These are phyloP conservation scores for Bovichtus variegatus DNA, from an alignment of 2,797 vertebrate species.

Conservation along the genomic window DNA sequence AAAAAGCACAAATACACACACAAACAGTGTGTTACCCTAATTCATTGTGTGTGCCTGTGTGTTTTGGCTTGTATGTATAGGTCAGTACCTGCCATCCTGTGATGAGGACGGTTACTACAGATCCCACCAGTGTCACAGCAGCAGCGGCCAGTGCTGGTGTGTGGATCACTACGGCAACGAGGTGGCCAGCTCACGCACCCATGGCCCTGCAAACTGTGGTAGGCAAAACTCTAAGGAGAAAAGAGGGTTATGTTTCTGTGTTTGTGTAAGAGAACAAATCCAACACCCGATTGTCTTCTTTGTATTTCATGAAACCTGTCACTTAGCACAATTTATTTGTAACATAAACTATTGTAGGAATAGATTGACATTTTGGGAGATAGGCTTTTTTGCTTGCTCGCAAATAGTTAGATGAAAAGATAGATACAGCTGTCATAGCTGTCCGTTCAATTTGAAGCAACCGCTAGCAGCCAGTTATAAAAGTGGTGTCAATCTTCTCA, in stretches of 20 bases:
- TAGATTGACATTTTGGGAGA: background rate
- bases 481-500: background rate
- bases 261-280: conserved; percentile 2
- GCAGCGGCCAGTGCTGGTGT: conserved; percentile 94
- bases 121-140: conserved; percentile 90
- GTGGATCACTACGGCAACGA: conserved; percentile 93
- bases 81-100: conserved; percentile 91
- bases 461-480: background rate
- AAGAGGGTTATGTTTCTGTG: conserved; percentile 3
- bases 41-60: conserved; percentile 33
- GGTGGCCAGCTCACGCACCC: conserved; percentile 88
- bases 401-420: background rate
- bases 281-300: background rate
- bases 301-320: background rate
- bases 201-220: conserved; percentile 83
- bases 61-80: conserved; percentile 51
- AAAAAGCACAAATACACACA: background rate
- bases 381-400: background rate
- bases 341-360: background rate
- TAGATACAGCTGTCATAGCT: background rate
- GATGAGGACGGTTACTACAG: conserved; percentile 90
- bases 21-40: background rate
- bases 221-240: conserved; percentile 37
- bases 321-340: background rate
- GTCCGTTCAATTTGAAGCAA: background rate